These are phyloP conservation scores for Elaeidobius kamerunicus DNA, from an alignment of 2,888 invertebrate species.

Conservation along the genomic window DNA sequence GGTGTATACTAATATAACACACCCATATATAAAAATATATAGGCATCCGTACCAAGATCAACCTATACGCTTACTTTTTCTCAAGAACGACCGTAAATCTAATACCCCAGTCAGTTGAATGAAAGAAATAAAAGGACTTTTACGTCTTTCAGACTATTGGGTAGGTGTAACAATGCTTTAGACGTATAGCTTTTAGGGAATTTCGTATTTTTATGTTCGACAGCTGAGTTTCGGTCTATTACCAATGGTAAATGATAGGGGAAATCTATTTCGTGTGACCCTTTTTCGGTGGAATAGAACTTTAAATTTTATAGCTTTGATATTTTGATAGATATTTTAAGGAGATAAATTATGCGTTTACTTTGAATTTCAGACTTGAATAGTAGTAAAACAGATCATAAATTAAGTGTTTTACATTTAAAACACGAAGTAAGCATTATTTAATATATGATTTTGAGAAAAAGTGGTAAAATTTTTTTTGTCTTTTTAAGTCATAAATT, in stretches of 20 bases:
- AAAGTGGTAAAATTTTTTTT: no score
- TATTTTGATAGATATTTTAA: slow-evolving; percentile 7
- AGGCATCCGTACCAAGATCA: background rate
- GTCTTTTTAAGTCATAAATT: no score
- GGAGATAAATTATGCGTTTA: no score
- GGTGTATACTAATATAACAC: background rate
- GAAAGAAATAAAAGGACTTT: slow-evolving; percentile 24
- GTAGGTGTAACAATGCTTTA: slow-evolving; percentile 26
- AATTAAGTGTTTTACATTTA: no score
- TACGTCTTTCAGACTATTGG: slow-evolving; percentile 28
- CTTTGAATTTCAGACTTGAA: background rate
- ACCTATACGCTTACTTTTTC: slow-evolving; percentile 11
- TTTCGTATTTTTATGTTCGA: slow-evolving; percentile 28
- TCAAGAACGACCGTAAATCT: slow-evolving; percentile 21
- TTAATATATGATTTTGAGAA: no score
- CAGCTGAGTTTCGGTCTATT: slow-evolving; percentile 25
- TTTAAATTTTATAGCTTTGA: slow-evolving; percentile 15
- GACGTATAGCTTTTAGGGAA: slow-evolving; percentile 29
- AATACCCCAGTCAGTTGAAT: slow-evolving; percentile 18
- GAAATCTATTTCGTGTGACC: slow-evolving; percentile 22
- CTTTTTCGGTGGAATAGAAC: slow-evolving; percentile 15
- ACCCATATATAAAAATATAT: background rate
- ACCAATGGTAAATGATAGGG: slow-evolving; percentile 20
- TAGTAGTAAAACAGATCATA: no score
- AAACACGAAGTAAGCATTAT: no score